Base-by-base conservation (phyloP, 2,888 invertebrate genomes). In the Chironomus tentans region DNA sequence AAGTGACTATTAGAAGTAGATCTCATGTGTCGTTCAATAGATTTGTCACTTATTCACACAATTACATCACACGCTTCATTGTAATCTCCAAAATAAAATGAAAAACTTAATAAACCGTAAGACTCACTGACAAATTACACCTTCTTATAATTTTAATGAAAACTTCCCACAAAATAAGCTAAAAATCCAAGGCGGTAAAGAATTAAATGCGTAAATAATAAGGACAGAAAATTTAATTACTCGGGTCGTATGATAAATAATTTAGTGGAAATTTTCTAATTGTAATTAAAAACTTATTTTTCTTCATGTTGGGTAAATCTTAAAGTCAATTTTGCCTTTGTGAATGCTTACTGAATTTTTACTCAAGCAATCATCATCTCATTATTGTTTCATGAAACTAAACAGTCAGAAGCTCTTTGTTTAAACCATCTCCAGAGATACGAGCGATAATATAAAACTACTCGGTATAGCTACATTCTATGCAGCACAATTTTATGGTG, bases 391-490 rank as follows among this genome's bases (percentile, higher is more conserved):
- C 21, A 68, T 68, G 21, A 68, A 68, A 21, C 21, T 68, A 68
- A 68, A 38, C 21, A 68, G 68, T 68, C 68, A 18, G 24, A 69
- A n/a, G 18, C 46, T 38, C 15, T 69, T 69, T 69, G 69, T 69
- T 47, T 70, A 70, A 70, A 70, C 70, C 47, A 70, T 48, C 70
- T 28, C 70, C n/a, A 48, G 70, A 70, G 70, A 70, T 7, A 56
- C 18, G 56, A 38, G 18, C 24, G 65, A 65, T 24, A 65, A 24
- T 24, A 65, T 65, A n/a, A 21, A 22, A 65, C 38, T 38, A 38
- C 38, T 38, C 1, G 7, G 38, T 38, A 38, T 38, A 38, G 7
- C 38, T 38, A 38, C 38, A 38, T 1, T 38, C 10, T 38, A 38
- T 38, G 10, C 38, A 38, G 56, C n/a, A 56, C n/a, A 56, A 15